A percentile compares a stretch with the other conserved stretches of the same genome.
These are phyloP conservation scores for Microcebus tavaratra DNA, from an alignment of 2,113 vertebrate species.

Conservation along the genomic window DNA sequence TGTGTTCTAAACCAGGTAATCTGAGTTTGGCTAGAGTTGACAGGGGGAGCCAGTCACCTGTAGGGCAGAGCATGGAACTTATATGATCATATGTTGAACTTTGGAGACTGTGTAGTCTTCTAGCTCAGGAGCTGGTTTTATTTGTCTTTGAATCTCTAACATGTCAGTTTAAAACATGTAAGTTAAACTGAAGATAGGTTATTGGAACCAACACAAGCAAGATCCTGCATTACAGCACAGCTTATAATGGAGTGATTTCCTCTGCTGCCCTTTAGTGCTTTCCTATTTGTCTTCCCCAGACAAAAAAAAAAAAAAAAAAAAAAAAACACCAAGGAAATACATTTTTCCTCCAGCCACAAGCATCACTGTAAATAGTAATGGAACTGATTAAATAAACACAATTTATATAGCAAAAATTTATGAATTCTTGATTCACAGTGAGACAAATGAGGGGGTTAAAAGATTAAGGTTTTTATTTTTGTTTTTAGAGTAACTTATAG, in stretches of 20 bases:
- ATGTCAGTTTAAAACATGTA: not conserved
- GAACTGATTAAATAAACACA: not conserved
- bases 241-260: not conserved
- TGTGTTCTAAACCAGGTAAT: not conserved
- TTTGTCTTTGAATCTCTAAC: not conserved
- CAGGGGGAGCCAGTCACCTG: accelerated
- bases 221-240: not conserved
- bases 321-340: not conserved
- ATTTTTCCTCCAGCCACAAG: not conserved
- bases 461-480: not conserved
- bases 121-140: not conserved
- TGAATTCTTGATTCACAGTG: not conserved
- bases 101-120: not conserved
- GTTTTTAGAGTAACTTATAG: not conserved
- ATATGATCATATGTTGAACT: not conserved
- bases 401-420: not conserved
- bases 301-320: not conserved
- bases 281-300: not conserved
- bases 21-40: not conserved
- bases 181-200: not conserved
- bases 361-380: not conserved
- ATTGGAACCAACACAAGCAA: not conserved
- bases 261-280: not conserved
- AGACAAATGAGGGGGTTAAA: not conserved
- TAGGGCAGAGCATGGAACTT: not conserved